These are phyloP conservation scores for Neodiprion lecontei DNA, from an alignment of 1,140 invertebrate genomes.

Conservation along the genomic window DNA sequence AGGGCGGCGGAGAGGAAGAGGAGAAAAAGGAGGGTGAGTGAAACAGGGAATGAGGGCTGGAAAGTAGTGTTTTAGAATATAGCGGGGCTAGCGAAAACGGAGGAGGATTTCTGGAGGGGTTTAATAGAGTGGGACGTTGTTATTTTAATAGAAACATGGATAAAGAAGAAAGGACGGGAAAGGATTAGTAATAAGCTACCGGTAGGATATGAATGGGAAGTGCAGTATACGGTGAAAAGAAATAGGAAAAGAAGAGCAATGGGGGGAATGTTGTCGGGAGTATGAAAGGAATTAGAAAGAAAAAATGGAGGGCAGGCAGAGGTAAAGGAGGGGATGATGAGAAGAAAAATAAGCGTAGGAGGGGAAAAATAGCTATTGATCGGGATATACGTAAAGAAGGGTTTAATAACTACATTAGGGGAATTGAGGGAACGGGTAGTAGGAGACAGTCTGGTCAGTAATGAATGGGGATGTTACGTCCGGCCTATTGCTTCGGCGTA, in stretches of 20 bases:
- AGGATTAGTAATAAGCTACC: slow-evolving; percentile 14
- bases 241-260: too few relatives aligned
- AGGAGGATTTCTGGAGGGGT: slow-evolving; percentile 25
- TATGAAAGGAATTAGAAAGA: slow-evolving; percentile 20
- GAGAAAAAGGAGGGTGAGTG: neutral
- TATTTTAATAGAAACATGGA: slow-evolving; percentile 30
- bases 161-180: slow-evolving; percentile 24
- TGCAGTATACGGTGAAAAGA: too few relatives aligned
- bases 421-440: slow-evolving; percentile 25
- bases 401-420: neutral
- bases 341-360: neutral
- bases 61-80: slow-evolving; percentile 21
- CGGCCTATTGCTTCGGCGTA: too few relatives aligned
- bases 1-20: neutral
- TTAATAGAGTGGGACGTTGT: slow-evolving; percentile 23
- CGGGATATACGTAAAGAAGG: neutral
- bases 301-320: neutral
- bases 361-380: neutral
- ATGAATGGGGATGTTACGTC: slow-evolving; percentile 20
- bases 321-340: slow-evolving; percentile 12
- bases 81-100: slow-evolving; percentile 22
- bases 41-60: neutral
- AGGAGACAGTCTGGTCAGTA: slow-evolving; percentile 24
- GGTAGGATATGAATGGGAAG: too few relatives aligned
- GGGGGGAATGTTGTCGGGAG: slow-evolving; percentile 27